These are phyloP conservation scores for Zeugodacus cucurbitae DNA, from an alignment of 1,140 invertebrate genomes.

Conservation along the genomic window DNA sequence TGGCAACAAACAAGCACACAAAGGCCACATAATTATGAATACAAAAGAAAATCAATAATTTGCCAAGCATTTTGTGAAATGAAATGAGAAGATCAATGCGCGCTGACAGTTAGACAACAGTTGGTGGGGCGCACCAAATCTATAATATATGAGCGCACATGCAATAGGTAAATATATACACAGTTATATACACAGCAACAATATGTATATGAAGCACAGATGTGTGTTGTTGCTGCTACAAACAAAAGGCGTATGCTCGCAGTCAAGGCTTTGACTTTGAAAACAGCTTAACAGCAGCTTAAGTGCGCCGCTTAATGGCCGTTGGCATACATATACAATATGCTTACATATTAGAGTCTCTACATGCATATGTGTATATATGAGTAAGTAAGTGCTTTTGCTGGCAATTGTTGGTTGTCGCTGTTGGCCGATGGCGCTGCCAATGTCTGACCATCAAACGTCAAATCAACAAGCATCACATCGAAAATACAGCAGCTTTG, in stretches of 20 bases:
- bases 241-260: constrained; percentile 43
- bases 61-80: background rate
- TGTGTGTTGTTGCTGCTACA: background rate
- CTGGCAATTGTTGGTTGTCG: background rate
- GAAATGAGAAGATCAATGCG: constrained; percentile 21
- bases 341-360: background rate
- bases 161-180: no score
- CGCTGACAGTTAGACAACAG: constrained; percentile 30
- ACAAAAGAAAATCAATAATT: constrained; percentile 6
- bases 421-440: background rate
- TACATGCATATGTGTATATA: background rate
- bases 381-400: background rate
- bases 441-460: background rate
- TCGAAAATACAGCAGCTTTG: background rate
- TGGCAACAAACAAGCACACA: background rate
- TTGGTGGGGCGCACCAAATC: constrained; percentile 6
- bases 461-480: constrained; percentile 1
- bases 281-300: constrained; percentile 42
- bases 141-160: background rate
- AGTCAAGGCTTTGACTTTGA: constrained; percentile 46
- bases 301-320: background rate
- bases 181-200: background rate
- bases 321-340: background rate
- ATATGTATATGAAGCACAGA: background rate
- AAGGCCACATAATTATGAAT: background rate